These are phyloP conservation scores for Aporrectodea caliginosa DNA, from an alignment of 1,140 invertebrate genomes.

Conservation along the genomic window DNA sequence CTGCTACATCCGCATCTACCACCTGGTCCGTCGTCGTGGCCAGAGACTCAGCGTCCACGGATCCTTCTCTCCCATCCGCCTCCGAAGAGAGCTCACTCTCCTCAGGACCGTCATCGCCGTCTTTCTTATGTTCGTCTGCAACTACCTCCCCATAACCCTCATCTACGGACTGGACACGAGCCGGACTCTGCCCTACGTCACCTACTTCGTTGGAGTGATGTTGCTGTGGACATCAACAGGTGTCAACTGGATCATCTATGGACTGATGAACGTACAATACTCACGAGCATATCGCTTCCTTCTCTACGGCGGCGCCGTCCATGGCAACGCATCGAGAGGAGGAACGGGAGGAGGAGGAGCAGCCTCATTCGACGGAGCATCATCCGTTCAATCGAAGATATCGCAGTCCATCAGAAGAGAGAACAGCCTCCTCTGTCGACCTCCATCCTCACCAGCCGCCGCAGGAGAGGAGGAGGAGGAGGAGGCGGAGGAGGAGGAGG, in stretches of 20 bases:
- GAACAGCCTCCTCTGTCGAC: no score
- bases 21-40: conserved; percentile 17
- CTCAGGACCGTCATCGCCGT: conserved; percentile 29
- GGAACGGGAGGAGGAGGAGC: no score
- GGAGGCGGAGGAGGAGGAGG: neutral
- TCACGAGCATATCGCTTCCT: conserved; percentile 14
- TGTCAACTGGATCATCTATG: conserved; percentile 30
- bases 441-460: neutral
- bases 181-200: conserved; percentile 4
- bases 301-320: neutral
- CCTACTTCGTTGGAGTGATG: conserved; percentile 24
- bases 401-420: no score
- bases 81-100: conserved; percentile 23
- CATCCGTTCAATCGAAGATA: neutral
- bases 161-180: conserved; percentile 22
- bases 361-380: neutral
- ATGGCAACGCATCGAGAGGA: neutral
- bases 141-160: conserved; percentile 24
- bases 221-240: conserved; percentile 24
- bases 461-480: no score
- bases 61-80: neutral
- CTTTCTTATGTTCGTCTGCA: conserved; percentile 22
- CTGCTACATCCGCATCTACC: conserved; percentile 29
- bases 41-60: conserved; percentile 1
- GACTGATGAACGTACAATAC: conserved; percentile 31